Evolutionary conservation across 2,113 vertebrate species (phyloP), one percentile per base, ranked within the genome.

Genomic region (Erythrolamprus reginae): DNA sequence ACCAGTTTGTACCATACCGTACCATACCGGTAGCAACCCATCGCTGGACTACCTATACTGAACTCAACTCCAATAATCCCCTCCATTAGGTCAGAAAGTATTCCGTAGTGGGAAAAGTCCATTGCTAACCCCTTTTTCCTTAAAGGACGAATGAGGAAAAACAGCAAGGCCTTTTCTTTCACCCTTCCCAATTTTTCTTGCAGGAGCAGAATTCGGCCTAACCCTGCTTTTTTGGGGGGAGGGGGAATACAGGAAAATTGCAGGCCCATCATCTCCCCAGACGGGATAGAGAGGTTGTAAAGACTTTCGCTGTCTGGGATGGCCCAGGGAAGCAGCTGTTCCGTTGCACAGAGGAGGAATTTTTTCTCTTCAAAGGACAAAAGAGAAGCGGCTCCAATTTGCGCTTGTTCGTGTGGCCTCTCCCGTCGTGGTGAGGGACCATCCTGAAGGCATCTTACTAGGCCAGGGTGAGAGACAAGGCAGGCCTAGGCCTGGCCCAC

Each of bases 141-240:
- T 23, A 53, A 23, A 33, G 84, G 2, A 55, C 87, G 87, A 65
- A 91, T 33, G n/a, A 55, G 89, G 89, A 53, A 58, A 24, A 45
- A 21, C 4, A 1, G 10, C 89, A 19, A 4, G 61, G 47, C 51
- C 48, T 53, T n/a, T 26, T 47, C 24, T 8, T 53, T 26, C 48
- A 19, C 23, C 53, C n/a, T 42, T 17, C 56, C 92, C 21, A 82
- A 52, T 42, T 42, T 15, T 21, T n/a, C 24, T 24, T 3, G 51
- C 50, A 33, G 38, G 53, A 55, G 50, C 10, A 47, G 24, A 51
- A 58, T 88, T 77, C 51, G 90, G 86, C 87, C 89, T 28, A 84
- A 38, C 53, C 77, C 90, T 92, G 93, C 24, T 88, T 93, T 6
- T n/a, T n/a, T n/a, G n/a, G n/a, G n/a, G n/a, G n/a, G 13, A 1